These are phyloP conservation scores for Pharmacophagus antenor DNA, from an alignment of 2,888 invertebrate genomes.

Conservation along the genomic window DNA sequence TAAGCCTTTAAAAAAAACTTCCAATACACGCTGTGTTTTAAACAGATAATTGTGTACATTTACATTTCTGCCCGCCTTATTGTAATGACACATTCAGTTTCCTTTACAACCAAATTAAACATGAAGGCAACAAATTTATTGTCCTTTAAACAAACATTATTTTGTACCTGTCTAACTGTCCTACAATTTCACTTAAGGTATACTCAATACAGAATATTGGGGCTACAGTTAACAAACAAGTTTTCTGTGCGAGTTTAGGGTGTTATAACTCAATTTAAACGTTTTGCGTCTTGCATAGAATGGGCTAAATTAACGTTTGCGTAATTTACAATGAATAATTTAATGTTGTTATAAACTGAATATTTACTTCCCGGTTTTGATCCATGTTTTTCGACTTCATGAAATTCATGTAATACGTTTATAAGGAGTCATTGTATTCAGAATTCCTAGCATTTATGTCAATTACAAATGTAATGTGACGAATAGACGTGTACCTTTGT, in stretches of 20 bases:
- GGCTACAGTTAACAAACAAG: slow-evolving; percentile 8
- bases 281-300: background rate
- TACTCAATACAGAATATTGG: background rate
- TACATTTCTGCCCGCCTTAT: no score
- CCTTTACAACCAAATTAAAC: background rate
- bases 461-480: background rate
- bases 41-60: no score
- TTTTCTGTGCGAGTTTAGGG: slow-evolving; percentile 11
- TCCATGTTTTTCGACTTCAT: background rate
- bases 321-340: slow-evolving; percentile 19
- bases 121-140: slow-evolving; percentile 5
- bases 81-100: background rate
- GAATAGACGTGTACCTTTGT: background rate
- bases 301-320: slow-evolving; percentile 12
- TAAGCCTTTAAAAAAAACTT: no score
- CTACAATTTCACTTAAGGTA: slow-evolving; percentile 4
- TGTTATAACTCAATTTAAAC: slow-evolving; percentile 21
- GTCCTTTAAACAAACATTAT: background rate
- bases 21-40: no score
- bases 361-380: background rate
- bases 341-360: background rate
- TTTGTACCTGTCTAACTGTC: background rate
- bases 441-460: background rate
- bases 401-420: background rate
- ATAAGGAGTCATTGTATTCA: background rate